phyloP scores from a whole-genome alignment of 2,888 invertebrate species.

The Tetrapedia diversipes region DNA sequence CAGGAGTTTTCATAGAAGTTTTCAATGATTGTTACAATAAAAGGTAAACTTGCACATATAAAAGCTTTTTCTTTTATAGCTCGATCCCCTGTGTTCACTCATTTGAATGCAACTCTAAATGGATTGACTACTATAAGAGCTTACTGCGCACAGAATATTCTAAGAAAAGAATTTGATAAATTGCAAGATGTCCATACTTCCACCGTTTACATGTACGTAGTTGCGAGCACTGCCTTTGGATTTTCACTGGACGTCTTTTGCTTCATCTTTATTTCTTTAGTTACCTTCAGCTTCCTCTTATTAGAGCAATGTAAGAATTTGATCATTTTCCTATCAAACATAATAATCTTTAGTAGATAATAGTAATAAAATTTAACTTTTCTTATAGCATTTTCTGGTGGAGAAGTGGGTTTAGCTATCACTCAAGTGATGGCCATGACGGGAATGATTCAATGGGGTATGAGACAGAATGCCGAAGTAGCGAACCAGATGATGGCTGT shows the following conservation, averaged over 20 bases:
- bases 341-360: not conserved
- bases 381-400: slow-evolving; percentile 75
- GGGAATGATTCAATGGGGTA: slow-evolving; percentile 89
- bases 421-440: slow-evolving; percentile 83
- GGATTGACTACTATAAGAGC: slow-evolving; percentile 91
- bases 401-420: slow-evolving; percentile 83
- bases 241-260: slow-evolving; percentile 87
- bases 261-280: slow-evolving; percentile 86
- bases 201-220: slow-evolving; percentile 83
- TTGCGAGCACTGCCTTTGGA: slow-evolving; percentile 82
- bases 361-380: not conserved
- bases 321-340: not conserved
- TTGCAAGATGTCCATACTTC: slow-evolving; percentile 84
- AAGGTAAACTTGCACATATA: no score
- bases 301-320: slow-evolving; percentile 72
- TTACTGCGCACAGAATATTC: slow-evolving; percentile 86
- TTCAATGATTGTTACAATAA: no score
- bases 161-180: slow-evolving; percentile 86
- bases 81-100: slow-evolving; percentile 91
- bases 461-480: slow-evolving; percentile 92
- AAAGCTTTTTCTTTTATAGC: slow-evolving; percentile 84
- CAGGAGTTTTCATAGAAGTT: no score
- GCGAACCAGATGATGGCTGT: slow-evolving; percentile 91
- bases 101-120: slow-evolving; percentile 89
- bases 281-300: slow-evolving; percentile 87